Evolutionary conservation across 2,888 invertebrate genomes (phyloP).

Genomic region (Sarcophaga caerulescens): DNA sequence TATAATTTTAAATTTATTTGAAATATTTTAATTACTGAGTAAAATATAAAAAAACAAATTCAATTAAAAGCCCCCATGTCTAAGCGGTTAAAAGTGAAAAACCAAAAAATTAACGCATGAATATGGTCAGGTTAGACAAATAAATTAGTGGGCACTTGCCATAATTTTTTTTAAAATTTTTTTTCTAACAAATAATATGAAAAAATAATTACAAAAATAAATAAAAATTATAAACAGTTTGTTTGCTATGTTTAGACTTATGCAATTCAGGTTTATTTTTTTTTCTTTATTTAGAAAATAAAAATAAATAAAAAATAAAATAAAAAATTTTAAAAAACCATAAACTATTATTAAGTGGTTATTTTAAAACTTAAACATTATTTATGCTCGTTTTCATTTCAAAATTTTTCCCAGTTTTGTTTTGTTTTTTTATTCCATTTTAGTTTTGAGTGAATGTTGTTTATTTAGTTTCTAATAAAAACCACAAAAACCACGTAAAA

Average conservation of each 20-base stretch:
- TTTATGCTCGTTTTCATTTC: not conserved
- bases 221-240: conserved; percentile 23
- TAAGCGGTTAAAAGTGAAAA: conserved; percentile 12
- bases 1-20: too few relatives aligned
- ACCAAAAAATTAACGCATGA: conserved; percentile 13
- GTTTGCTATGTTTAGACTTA: conserved; percentile 42
- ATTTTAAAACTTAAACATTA: conserved; percentile 14
- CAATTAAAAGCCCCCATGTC: not conserved
- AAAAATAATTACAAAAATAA: not conserved
- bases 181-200: not conserved
- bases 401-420: not conserved
- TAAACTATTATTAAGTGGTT: conserved; percentile 58
- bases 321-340: not conserved
- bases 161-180: not conserved
- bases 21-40: too few relatives aligned
- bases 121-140: conserved; percentile 37
- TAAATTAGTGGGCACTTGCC: not conserved
- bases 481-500: conserved; percentile 65
- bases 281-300: too few relatives aligned
- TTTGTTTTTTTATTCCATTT: not conserved
- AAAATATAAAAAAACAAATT: too few relatives aligned
- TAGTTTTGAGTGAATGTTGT: not conserved
- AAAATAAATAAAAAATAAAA: not conserved
- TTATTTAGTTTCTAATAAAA: conserved; percentile 46
- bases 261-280: not conserved